Percentiles rank a stretch among this genome's conserved stretches.
These are phyloP conservation scores for Pseudochaenichthys georgianus DNA, from an alignment of 2,797 vertebrate species.

Conservation along the genomic window DNA sequence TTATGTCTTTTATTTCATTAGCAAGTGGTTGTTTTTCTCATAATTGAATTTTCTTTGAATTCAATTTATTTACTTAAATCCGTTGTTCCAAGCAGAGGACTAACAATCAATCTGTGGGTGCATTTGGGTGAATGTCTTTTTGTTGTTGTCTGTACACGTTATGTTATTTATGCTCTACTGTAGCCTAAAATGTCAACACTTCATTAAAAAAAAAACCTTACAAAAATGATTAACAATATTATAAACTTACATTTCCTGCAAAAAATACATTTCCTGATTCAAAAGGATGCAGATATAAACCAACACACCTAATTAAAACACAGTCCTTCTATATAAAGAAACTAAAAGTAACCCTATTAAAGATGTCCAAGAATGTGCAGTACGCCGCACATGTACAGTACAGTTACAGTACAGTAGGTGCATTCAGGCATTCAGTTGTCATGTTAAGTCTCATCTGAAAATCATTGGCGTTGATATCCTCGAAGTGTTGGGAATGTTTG, in stretches of 20 bases:
- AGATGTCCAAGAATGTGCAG: background rate
- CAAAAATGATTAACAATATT: no score
- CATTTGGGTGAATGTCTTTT: no score
- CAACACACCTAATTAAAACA: background rate
- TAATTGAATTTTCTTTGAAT: background rate
- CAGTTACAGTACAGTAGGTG: background rate
- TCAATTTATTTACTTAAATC: background rate
- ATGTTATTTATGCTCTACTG: no score
- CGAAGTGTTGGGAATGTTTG: background rate
- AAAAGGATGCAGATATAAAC: background rate
- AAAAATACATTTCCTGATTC: background rate
- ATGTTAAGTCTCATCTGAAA: constrained; percentile 14
- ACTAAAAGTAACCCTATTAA: background rate
- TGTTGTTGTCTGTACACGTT: no score
- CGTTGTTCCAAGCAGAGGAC: no score
- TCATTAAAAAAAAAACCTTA: no score
- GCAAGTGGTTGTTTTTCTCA: background rate
- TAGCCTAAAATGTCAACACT: no score
- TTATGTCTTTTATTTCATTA: background rate
- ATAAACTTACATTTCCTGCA: background rate
- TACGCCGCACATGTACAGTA: background rate
- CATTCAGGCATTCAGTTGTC: constrained; percentile 14
- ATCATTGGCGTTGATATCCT: constrained; percentile 12
- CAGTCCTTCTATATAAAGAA: background rate
- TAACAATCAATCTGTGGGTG: no score